Conservation (phyloP, 2,113 vertebrate genomes). For the Eidolon helvum region DNA sequence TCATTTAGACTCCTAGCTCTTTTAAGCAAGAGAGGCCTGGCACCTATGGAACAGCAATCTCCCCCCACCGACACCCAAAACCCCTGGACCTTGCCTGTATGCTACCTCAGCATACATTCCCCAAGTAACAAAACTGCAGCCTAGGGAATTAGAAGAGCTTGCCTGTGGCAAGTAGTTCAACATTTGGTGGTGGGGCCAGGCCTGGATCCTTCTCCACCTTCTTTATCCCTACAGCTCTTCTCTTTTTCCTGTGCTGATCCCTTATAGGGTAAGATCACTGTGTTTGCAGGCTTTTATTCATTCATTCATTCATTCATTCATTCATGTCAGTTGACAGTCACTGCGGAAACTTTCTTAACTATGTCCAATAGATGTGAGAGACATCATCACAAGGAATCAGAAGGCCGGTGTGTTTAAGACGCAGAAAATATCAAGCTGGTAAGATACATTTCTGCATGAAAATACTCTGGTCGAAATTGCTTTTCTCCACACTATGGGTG, state of each 20-base stretch:
- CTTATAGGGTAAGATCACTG: background rate
- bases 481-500: background rate
- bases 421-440: constrained; percentile 91
- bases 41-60: background rate
- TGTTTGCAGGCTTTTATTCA: background rate
- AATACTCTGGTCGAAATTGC: background rate
- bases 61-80: background rate
- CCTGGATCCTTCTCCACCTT: background rate
- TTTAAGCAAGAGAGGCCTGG: background rate
- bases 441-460: constrained; percentile 73
- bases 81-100: background rate
- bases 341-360: constrained; percentile 84
- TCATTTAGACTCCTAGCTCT: background rate
- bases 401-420: constrained; percentile 86
- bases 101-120: background rate
- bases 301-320: background rate
- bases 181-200: background rate
- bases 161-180: background rate
- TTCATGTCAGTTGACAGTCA: background rate
- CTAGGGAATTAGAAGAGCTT: background rate
- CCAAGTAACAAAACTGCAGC: background rate
- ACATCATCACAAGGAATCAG: constrained; percentile 88
- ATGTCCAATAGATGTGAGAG: constrained; percentile 87
- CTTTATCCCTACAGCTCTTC: background rate
- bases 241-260: background rate